These are phyloP conservation scores for Megathymus violae DNA, from an alignment of 1,140 invertebrate genomes.

Conservation along the genomic window DNA sequence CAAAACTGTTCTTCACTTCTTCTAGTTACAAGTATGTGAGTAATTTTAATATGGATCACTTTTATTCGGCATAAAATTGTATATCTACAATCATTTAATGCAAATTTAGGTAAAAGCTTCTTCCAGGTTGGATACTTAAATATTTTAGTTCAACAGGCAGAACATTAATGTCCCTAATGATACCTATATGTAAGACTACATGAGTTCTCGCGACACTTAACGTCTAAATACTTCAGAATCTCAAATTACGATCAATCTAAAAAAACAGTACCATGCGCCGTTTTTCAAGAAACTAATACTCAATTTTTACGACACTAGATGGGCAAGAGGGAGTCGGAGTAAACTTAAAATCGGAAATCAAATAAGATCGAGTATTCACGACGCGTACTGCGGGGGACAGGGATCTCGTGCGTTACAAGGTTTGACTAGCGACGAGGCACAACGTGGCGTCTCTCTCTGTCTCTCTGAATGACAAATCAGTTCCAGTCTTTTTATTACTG, in stretches of 20 bases:
- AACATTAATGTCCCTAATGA: too few species aligned
- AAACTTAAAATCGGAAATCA: conserved; percentile 34
- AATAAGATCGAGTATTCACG: conserved; percentile 57
- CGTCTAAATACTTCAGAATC: conserved; percentile 13
- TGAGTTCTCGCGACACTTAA: too few species aligned
- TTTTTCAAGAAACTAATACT: conserved; percentile 8
- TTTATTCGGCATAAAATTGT: too few species aligned
- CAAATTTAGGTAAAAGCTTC: too few species aligned
- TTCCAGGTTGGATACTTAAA: too few species aligned
- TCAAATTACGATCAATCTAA: neutral
- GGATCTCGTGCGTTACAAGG: conserved; percentile 36
- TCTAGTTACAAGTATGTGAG: too few species aligned
- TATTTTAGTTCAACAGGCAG: too few species aligned
- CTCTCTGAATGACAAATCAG: conserved; percentile 65
- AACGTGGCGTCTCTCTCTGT: too few species aligned
- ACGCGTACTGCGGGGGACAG: conserved; percentile 44
- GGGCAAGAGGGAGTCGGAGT: neutral
- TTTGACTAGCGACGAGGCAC: conserved; percentile 41
- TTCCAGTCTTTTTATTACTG: conserved; percentile 47
- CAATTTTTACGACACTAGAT: conserved; percentile 8
- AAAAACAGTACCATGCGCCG: neutral
- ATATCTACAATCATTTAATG: too few species aligned
- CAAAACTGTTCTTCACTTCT: too few species aligned
- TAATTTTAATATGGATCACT: too few species aligned
- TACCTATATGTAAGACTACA: too few species aligned